Percentiles rank a stretch among this genome's conserved stretches.
Conservation (phyloP, 2,113 vertebrate genomes). For the Chinchilla lanigera region DNA sequence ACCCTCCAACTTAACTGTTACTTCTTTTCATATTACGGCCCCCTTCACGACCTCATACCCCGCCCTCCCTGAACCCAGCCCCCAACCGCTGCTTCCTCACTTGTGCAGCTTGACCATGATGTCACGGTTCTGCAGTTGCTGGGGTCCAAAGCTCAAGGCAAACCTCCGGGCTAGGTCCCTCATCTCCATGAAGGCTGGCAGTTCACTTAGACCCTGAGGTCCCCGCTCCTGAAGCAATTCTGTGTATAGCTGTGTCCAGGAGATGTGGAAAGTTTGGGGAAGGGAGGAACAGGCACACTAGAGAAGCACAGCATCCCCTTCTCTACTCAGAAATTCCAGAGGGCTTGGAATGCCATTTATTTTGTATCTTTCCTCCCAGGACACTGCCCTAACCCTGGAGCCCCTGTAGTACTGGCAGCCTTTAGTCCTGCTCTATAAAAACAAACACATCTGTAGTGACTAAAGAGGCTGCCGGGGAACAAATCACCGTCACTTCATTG, state of each 20-base stretch:
- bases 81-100: conserved; percentile 77
- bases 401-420: not conserved
- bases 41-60: not conserved
- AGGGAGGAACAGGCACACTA: not conserved
- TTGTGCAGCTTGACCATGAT: conserved; percentile 90
- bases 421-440: not conserved
- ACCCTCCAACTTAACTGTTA: not conserved
- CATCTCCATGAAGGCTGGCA: conserved; percentile 87
- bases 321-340: not conserved
- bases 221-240: conserved; percentile 83
- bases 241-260: conserved; percentile 83
- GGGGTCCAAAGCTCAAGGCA: conserved; percentile 91
- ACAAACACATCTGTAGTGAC: not conserved
- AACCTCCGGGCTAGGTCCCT: conserved; percentile 91
- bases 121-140: conserved; percentile 88
- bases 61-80: not conserved
- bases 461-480: not conserved
- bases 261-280: not conserved
- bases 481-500: conserved; percentile 1
- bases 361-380: not conserved
- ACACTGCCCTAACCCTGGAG: not conserved
- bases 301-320: not conserved
- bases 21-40: not conserved
- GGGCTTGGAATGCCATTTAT: not conserved
- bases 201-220: conserved; percentile 54